Evolutionary conservation across 2,888 invertebrate genomes (phyloP).

Genomic region (Caenorhabditis becei): DNA sequence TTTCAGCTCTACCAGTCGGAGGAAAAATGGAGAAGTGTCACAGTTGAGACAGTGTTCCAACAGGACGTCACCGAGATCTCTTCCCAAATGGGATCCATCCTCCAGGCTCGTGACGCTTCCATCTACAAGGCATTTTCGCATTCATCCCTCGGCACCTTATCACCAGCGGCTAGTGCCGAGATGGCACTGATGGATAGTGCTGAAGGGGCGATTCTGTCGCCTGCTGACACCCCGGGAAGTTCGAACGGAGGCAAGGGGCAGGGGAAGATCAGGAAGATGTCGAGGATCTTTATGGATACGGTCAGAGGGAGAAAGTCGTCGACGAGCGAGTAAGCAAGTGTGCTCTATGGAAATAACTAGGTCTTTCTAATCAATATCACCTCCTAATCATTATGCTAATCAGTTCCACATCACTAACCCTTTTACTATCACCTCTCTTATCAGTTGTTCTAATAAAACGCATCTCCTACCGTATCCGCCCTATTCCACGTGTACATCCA

Average conservation of each 20-base stretch:
- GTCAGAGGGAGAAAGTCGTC: constrained; percentile 31
- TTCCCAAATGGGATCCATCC: constrained; percentile 52
- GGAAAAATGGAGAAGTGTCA: constrained; percentile 56
- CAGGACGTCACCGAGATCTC: constrained; percentile 42
- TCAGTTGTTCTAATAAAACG: background rate
- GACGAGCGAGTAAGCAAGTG: background rate
- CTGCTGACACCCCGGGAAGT: constrained; percentile 23
- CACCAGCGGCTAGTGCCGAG: constrained; percentile 43
- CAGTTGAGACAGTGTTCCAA: constrained; percentile 35
- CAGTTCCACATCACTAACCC: background rate
- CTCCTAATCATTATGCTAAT: background rate
- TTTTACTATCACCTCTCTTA: no score
- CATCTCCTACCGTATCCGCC: constrained; percentile 24
- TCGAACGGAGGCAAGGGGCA: constrained; percentile 9
- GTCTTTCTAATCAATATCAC: background rate
- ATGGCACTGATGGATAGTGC: constrained; percentile 56
- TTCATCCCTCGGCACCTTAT: constrained; percentile 43
- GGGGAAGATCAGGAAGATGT: constrained; percentile 52
- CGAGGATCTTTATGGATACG: constrained; percentile 38
- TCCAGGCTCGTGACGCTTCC: constrained; percentile 50
- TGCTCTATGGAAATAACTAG: background rate
- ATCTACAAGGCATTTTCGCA: constrained; percentile 58
- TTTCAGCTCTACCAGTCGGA: constrained; percentile 50
- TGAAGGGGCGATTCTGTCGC: constrained; percentile 38
- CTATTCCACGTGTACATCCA: constrained; percentile 34